phyloP scores from a whole-genome alignment of 2,888 invertebrate species.

The Athalia rosae region DNA sequence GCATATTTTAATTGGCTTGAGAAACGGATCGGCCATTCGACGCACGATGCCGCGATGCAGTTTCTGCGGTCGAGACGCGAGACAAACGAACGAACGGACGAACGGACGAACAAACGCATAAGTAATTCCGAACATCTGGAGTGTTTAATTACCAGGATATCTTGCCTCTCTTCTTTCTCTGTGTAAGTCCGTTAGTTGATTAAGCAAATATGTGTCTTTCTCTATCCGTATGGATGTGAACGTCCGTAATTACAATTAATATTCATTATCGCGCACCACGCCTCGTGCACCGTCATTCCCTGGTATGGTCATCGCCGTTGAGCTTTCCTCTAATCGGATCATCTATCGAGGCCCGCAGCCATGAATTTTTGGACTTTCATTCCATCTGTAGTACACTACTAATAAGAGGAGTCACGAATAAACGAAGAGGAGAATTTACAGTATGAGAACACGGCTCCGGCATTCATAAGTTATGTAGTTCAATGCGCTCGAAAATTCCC shows the following conservation, averaged over 20 bases:
- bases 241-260: conserved; percentile 59
- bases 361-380: too few relatives aligned
- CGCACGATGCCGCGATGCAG: neutral
- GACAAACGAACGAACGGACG: neutral
- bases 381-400: too few relatives aligned
- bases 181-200: conserved; percentile 58
- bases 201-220: conserved; percentile 65
- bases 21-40: conserved; percentile 34
- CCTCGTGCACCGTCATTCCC: conserved; percentile 44
- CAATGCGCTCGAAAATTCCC: conserved; percentile 23
- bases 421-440: too few relatives aligned
- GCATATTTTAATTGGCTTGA: conserved; percentile 45
- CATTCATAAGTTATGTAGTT: neutral
- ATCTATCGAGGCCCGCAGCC: conserved; percentile 10
- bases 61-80: conserved; percentile 14
- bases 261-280: conserved; percentile 56
- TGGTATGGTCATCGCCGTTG: conserved; percentile 17
- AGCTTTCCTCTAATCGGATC: conserved; percentile 38
- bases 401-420: too few relatives aligned
- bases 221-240: conserved; percentile 50
- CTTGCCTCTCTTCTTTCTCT: conserved; percentile 59
- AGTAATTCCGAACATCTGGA: conserved; percentile 71
- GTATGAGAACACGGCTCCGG: too few relatives aligned
- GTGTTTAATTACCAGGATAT: conserved; percentile 70
- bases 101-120: conserved; percentile 43